phyloP scores from a whole-genome alignment of 2,797 vertebrate genomes.

The Psittacula derbiana region DNA sequence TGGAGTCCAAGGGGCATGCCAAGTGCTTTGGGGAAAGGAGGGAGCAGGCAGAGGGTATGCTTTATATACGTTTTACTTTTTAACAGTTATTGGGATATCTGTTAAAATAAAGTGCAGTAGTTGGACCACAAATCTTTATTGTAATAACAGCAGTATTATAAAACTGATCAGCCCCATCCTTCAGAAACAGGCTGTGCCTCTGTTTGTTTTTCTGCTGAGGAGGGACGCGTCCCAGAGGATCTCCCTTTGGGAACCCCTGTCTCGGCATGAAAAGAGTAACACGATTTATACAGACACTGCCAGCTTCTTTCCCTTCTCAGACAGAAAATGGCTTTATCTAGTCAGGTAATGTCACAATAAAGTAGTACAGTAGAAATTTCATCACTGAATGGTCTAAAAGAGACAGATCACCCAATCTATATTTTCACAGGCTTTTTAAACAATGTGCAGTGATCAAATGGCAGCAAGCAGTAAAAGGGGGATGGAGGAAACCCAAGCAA shows the following conservation, averaged over 20 bases:
- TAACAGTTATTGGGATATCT: neutral
- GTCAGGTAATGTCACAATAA: conserved; percentile 64
- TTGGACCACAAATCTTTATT: conserved; percentile 23
- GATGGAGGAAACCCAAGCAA: rapidly evolving
- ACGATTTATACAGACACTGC: conserved; percentile 58
- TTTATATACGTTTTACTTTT: neutral
- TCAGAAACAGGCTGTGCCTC: conserved; percentile 57
- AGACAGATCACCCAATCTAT: conserved; percentile 47
- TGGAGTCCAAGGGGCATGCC: neutral
- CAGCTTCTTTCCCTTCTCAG: conserved; percentile 51
- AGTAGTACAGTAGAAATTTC: conserved; percentile 60
- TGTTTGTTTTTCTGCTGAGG: conserved; percentile 66
- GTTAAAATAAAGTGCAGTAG: neutral
- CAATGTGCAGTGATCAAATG: neutral
- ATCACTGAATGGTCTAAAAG: conserved; percentile 53
- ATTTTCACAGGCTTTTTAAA: conserved; percentile 28
- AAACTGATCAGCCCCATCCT: conserved; percentile 62
- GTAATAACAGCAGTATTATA: conserved; percentile 55
- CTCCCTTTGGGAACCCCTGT: conserved; percentile 75
- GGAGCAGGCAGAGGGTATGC: neutral
- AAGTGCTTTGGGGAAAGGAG: neutral
- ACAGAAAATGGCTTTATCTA: conserved; percentile 63
- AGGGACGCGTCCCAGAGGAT: conserved; percentile 63
- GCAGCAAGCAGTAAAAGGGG: neutral
- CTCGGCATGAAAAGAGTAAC: conserved; percentile 66